phyloP scores from a whole-genome alignment of 2,888 invertebrate genomes.

The Flabesymbios commensalis region DNA sequence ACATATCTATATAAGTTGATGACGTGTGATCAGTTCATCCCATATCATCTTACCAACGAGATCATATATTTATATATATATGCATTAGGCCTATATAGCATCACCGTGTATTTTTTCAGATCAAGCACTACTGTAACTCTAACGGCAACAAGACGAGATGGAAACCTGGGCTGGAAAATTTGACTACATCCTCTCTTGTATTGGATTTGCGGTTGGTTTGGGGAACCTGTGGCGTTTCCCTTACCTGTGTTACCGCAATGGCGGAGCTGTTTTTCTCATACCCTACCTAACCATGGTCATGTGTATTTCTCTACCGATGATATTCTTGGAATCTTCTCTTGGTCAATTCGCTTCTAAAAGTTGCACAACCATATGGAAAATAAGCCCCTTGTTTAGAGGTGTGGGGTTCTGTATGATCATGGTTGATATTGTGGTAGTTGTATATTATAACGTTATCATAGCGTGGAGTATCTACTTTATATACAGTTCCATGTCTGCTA shows the following conservation, averaged over 20 bases:
- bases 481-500: conserved; percentile 55
- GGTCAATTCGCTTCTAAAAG: conserved; percentile 69
- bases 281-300: conserved; percentile 69
- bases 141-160: too few relatives aligned
- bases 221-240: conserved; percentile 36
- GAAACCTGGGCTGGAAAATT: too few relatives aligned
- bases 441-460: conserved; percentile 63
- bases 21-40: too few relatives aligned
- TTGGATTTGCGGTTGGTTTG: conserved; percentile 35
- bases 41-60: too few relatives aligned
- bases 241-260: conserved; percentile 31
- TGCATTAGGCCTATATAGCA: too few relatives aligned
- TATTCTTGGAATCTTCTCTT: conserved; percentile 68
- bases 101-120: too few relatives aligned
- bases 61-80: too few relatives aligned
- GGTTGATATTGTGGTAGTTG: conserved; percentile 59
- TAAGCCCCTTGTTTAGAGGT: conserved; percentile 68
- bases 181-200: conserved; percentile 31
- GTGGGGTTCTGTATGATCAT: conserved; percentile 61
- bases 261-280: conserved; percentile 71
- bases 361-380: conserved; percentile 68
- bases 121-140: too few relatives aligned
- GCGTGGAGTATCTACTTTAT: conserved; percentile 62
- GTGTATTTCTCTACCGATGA: conserved; percentile 68
- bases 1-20: too few relatives aligned